Evolutionary conservation across 2,888 invertebrate genomes (phyloP), one percentile per base, ranked within the genome.

Genomic region (Timema cristinae): DNA sequence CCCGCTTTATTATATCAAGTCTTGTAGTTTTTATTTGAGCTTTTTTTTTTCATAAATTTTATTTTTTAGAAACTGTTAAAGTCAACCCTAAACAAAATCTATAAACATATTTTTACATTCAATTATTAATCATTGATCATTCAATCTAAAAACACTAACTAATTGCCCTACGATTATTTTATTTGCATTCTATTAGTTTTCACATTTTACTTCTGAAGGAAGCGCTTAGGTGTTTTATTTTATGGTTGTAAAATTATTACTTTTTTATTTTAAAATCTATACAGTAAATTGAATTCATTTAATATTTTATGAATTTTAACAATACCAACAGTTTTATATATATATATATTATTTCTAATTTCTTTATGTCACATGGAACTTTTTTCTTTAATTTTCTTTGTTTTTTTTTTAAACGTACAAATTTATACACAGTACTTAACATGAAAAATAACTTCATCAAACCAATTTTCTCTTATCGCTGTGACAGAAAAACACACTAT

Each of bases 1-100:
- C 73, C 71, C 68, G 73, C 73, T 69, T 72, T 75, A 72, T 72
- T 72, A 67, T 72, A 68, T 73, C 73, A 73, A 73, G 74, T 73
- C 74, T 74, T 74, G 50, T 71, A 69, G 69, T 71, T 69, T 73
- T 71, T 73, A 73, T 71, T 72, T 74, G 73, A 73, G 73, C 71
- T 74, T 72, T 54, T 50, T 73, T 68, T 61, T 66, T 51, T 72
- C 66, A 48, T 32, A 59, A 32, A 10, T 59, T 59, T 32, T 56
- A n/a, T 68, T 50, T 68, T 68, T 68, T 69, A 71, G 67, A 73
- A 68, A 59, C 68, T 50, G 61, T 61, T 70, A 54, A 63, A 59
- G 32, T 70, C 59, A 32, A 51, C 66, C 59, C 74, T 74, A 74
- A 67, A 71, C 71, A 72, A 73, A 73, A 71, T 68, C 68, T 72